phyloP scores from a whole-genome alignment of 2,888 invertebrate species.

The Drosophila pseudotalamancana region DNA sequence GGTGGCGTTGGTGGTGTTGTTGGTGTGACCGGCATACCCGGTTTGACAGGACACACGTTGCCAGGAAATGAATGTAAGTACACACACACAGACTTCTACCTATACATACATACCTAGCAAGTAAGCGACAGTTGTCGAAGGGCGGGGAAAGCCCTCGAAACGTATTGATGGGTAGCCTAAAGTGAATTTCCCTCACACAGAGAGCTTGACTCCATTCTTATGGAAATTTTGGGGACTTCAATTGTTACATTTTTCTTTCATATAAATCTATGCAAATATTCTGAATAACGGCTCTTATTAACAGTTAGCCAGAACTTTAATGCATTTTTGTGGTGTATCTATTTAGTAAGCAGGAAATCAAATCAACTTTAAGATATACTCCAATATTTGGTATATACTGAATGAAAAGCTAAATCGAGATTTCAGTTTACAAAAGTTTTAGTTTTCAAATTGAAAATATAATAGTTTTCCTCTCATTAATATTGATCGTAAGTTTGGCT shows the following conservation, averaged over 20 bases:
- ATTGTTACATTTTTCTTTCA: not conserved
- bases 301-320: no score
- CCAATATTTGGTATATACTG: no score
- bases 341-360: no score
- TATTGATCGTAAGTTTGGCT: no score
- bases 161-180: slow-evolving; percentile 29
- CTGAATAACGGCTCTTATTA: no score
- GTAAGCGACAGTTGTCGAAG: not conserved
- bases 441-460: no score
- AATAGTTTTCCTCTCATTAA: no score
- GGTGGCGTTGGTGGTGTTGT: slow-evolving; percentile 45
- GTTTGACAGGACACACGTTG: slow-evolving; percentile 88
- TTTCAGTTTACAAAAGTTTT: no score
- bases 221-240: slow-evolving; percentile 7
- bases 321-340: no score
- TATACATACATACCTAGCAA: not conserved
- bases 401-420: no score
- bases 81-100: slow-evolving; percentile 23
- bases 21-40: slow-evolving; percentile 83
- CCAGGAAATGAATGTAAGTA: slow-evolving; percentile 92
- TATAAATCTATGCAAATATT: not conserved
- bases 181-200: not conserved
- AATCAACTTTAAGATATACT: no score
- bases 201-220: not conserved
- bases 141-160: not conserved